Evolutionary conservation across 2,113 vertebrate genomes (phyloP).

Genomic region (Cyanoderma ruficeps): DNA sequence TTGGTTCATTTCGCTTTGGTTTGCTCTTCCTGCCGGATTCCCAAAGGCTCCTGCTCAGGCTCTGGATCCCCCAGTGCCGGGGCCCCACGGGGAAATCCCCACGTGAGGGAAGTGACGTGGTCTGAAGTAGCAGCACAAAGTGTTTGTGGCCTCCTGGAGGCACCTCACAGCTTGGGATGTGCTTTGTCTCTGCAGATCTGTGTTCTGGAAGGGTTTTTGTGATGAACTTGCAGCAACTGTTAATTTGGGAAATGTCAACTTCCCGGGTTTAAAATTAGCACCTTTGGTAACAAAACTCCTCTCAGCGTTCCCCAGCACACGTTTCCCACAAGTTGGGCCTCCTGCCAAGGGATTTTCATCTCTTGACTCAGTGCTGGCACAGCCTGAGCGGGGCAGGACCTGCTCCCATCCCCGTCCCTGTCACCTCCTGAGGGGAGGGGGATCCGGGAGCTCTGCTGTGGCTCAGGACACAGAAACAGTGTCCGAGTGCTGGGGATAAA

Average conservation of each 20-base stretch:
- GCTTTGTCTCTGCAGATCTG: neutral
- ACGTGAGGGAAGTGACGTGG: rapidly evolving
- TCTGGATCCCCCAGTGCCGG: no score
- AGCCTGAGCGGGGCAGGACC: neutral
- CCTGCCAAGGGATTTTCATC: neutral
- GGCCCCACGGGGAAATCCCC: neutral
- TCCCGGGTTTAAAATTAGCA: neutral
- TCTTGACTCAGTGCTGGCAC: neutral
- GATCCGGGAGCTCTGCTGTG: rapidly evolving
- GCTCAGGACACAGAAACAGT: rapidly evolving
- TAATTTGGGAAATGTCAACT: neutral
- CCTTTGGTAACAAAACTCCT: neutral
- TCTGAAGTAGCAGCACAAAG: rapidly evolving
- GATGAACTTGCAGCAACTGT: neutral
- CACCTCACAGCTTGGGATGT: neutral
- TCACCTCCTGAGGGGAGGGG: neutral
- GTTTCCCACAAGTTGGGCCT: neutral
- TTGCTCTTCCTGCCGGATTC: neutral
- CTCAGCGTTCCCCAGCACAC: neutral
- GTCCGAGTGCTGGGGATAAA: rapidly evolving
- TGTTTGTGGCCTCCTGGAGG: rapidly evolving
- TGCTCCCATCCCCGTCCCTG: neutral
- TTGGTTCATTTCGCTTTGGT: rapidly evolving
- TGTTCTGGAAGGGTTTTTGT: neutral
- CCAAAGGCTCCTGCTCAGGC: neutral